These are phyloP conservation scores for Hetaerina americana DNA, from an alignment of 1,140 invertebrate species.

Conservation along the genomic window DNA sequence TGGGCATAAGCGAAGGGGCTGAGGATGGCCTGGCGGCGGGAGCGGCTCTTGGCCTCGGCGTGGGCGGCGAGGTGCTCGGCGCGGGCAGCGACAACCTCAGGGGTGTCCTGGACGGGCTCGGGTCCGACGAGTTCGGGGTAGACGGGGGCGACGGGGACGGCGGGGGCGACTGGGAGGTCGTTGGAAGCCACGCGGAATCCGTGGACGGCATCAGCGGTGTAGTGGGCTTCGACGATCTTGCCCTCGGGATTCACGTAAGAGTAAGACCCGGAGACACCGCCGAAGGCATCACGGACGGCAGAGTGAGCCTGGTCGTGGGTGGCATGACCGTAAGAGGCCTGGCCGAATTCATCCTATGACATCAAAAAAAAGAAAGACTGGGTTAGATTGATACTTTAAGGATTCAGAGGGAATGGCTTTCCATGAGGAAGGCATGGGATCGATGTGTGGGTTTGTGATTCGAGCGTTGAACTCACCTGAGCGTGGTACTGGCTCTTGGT, in stretches of 20 bases:
- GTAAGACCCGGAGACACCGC: conserved; percentile 39
- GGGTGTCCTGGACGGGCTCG: conserved; percentile 12
- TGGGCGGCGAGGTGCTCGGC: conserved; percentile 19
- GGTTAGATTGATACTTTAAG: neutral
- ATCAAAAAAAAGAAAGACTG: neutral
- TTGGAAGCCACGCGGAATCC: conserved; percentile 40
- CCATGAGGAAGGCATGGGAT: neutral
- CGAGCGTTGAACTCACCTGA: neutral
- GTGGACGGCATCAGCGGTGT: conserved; percentile 30
- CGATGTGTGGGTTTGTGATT: too few species aligned
- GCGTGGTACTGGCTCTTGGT: conserved; percentile 28
- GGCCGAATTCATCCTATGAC: conserved; percentile 44
- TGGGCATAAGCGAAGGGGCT: conserved; percentile 9
- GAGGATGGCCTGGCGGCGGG: conserved; percentile 14
- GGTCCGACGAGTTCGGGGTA: conserved; percentile 12
- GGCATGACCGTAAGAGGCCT: conserved; percentile 38
- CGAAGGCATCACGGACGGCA: conserved; percentile 35
- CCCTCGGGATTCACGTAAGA: conserved; percentile 39
- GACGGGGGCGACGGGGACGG: conserved; percentile 20
- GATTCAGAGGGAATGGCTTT: neutral
- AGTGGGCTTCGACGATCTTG: conserved; percentile 35
- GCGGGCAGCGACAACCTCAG: conserved; percentile 22
- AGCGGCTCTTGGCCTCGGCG: conserved; percentile 16
- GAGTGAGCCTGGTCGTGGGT: conserved; percentile 37
- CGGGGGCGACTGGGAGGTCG: conserved; percentile 29